These are phyloP conservation scores for Lytechinus variegatus DNA, from an alignment of 35 echinoderm and acorn worm genomes.

Conservation along the genomic window DNA sequence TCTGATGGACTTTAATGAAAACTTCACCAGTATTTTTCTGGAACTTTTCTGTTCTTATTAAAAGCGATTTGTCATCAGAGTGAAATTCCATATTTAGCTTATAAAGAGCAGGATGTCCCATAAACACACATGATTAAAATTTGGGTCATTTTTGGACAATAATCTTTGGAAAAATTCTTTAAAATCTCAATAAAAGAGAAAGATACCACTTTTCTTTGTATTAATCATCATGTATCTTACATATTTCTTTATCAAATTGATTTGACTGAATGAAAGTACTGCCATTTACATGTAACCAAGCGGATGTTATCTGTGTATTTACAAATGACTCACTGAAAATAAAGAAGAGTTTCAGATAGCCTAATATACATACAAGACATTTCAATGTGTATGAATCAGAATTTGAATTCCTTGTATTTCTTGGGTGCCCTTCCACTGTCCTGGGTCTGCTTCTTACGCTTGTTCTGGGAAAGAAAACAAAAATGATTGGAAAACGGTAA, in stretches of 20 bases:
- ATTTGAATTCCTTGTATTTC: constrained; percentile 99
- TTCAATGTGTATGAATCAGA: constrained; percentile 50
- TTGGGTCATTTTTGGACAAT: background rate
- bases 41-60: too few relatives aligned
- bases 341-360: background rate
- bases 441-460: constrained; percentile 95
- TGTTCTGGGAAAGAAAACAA: constrained; percentile 78
- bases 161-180: background rate
- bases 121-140: background rate
- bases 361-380: background rate
- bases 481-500: constrained; percentile 23
- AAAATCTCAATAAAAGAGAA: background rate
- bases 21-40: too few relatives aligned
- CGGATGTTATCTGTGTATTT: background rate
- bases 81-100: too few relatives aligned
- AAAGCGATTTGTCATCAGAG: too few relatives aligned
- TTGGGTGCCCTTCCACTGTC: constrained; percentile 86
- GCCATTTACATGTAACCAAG: background rate
- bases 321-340: background rate
- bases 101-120: too few relatives aligned
- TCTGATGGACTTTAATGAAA: too few relatives aligned
- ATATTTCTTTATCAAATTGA: background rate
- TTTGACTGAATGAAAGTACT: background rate
- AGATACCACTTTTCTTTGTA: background rate
- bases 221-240: background rate